These are phyloP conservation scores for Dolichotis patagonum DNA, from an alignment of 2,113 vertebrate species.

Conservation along the genomic window DNA sequence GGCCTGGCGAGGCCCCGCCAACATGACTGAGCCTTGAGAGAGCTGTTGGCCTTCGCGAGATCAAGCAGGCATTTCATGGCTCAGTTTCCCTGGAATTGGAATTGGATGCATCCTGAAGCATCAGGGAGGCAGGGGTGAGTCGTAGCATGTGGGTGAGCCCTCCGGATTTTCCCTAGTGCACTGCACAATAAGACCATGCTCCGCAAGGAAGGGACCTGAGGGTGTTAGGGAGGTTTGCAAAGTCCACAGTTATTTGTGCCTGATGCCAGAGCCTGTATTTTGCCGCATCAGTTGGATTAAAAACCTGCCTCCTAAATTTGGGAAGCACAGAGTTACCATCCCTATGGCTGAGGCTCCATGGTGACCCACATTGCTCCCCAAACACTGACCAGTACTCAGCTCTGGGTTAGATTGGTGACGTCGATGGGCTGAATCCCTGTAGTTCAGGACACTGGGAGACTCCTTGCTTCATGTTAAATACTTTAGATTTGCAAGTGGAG, in stretches of 20 bases:
- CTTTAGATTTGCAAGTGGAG: slow-evolving; percentile 9
- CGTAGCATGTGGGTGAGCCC: neutral
- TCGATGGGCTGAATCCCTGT: neutral
- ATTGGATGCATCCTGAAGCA: neutral
- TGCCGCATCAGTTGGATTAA: neutral
- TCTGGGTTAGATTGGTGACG: neutral
- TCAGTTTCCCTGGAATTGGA: neutral
- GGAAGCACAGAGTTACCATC: neutral
- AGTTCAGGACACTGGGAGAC: neutral
- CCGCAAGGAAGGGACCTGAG: neutral
- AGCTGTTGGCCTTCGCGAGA: neutral
- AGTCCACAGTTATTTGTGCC: neutral
- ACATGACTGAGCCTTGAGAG: neutral
- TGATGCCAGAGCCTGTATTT: neutral
- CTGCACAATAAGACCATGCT: neutral
- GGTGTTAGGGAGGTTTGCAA: neutral
- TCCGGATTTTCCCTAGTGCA: neutral
- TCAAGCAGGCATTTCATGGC: neutral
- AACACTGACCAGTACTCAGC: neutral
- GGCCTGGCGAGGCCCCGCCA: neutral
- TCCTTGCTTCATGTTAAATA: neutral
- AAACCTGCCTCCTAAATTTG: neutral
- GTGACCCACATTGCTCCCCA: neutral
- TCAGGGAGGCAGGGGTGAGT: neutral
- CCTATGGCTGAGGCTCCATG: neutral